Base-by-base conservation (phyloP, 2,888 invertebrate species). In the Eubasilissa splendida region DNA sequence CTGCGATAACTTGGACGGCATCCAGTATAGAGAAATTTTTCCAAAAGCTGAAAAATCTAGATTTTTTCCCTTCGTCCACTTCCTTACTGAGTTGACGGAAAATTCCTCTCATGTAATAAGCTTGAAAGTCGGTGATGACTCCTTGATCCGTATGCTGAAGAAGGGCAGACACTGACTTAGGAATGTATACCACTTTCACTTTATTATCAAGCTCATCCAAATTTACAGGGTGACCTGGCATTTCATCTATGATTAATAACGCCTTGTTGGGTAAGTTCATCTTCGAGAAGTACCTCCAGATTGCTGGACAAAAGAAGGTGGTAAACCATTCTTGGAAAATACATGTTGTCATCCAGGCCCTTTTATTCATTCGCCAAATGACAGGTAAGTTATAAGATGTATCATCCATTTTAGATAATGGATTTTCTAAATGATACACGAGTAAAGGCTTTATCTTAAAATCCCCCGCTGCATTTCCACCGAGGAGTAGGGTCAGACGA, bases 121-220 rank as follows among this genome's bases (percentile, higher is more conserved):
- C 63, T 42, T 76, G 63, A 52, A 76, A 76, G 53, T 76, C 65
- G 22, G 65, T 86, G 80, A 85, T 83, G 10, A 85, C 85, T 76
- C 86, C 84, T 82, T 85, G 65, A 75, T 86, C 85, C 84, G 86
- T 84, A 77, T 85, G 85, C 85, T 86, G 86, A 66, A 86, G 79
- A 76, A 86, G 70, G 76, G 85, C 80, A 84, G 76, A 63, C n/a
- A 63, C 54, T 12, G 63, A 63, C 22, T 63, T 63, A 10, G 76
- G 76, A 14, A 76, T 63, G 56, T 65, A 76, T 9, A 52, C 52
- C 42, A 76, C 76, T 11, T 31, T 50, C 53, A 76, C 63, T 8
- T 53, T 52, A 8, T 65, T 54, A 10, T 52, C 50, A 31, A 65
- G 22, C 31, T 76, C 76, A 50, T 76, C 54, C 22, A 76, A 65